Base-by-base conservation (phyloP, 2,797 vertebrate species). In the Peromyscus aztecus region DNA sequence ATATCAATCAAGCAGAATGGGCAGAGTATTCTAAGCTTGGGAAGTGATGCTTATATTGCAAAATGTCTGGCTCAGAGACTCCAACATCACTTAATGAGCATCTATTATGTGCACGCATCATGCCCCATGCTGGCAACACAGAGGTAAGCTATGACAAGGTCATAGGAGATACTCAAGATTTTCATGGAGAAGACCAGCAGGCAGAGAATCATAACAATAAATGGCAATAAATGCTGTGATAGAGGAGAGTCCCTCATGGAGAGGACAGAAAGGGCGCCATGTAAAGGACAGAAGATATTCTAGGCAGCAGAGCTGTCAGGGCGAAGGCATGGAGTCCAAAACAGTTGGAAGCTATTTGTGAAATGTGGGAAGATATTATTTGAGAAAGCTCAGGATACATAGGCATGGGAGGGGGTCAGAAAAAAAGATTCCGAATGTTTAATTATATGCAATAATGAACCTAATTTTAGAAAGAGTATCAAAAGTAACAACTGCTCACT, bases 401-500 rank as follows among this genome's bases (percentile, higher is more conserved):
- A 14, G 13, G 21, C 55, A 83, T 0, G 0, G 37, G 12, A 92
- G 57, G 59, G 10, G 21, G 27, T 52, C 55, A 88, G 49, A 55
- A 80, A 73, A 55, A 61, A 85, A 73, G 57, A 11, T 65, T 31
- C 2, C 0, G 67, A 49, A 31, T 61, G 46, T 84, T 84, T 80
- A 83, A 91, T 87, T 90, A 80, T 21, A 67, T 5, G 4, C 34
- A 91, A 94, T 1, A n/a, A 90, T 16, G 19, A 94, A n/a, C 12
- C 31, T 84, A 76, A 80, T 73, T 86, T 89, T 86, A 52, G 61
- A 92, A 95, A 89, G 55, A 59, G 21, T 87, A 84, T 82, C 46
- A 89, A 75, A 96, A 93, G 73, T 65, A 27, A 63, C n/a, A 95
- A 95, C 14, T 61, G 29, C 57, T 89, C 94, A 75, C 46, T 24